Conservation (phyloP, 2,113 vertebrate species). For the Arothron firmamentum region DNA sequence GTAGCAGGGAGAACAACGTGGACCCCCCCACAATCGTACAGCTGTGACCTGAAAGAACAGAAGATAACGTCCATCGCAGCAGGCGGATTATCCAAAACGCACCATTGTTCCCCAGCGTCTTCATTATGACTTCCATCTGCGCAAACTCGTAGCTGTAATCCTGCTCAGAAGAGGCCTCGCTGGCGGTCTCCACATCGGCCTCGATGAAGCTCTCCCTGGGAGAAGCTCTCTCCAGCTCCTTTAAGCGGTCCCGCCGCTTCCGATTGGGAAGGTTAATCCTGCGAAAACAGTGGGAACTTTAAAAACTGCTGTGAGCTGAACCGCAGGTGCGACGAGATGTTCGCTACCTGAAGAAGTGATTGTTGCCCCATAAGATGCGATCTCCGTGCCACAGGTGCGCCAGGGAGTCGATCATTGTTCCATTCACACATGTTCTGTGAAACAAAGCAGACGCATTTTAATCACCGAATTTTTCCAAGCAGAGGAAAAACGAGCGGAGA, state of each 20-base stretch:
- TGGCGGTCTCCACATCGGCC: constrained; percentile 89
- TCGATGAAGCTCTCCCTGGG: constrained; percentile 76
- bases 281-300: background rate
- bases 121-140: constrained; percentile 99
- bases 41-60: constrained; percentile 4
- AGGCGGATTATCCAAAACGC: constrained; percentile 24
- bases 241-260: constrained; percentile 90
- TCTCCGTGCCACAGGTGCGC: constrained; percentile 96
- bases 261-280: constrained; percentile 95
- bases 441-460: constrained; percentile 6
- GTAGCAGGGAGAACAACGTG: background rate
- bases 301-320: background rate
- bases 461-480: background rate
- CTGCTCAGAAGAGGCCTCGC: constrained; percentile 97
- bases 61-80: constrained; percentile 8
- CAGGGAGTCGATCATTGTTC: constrained; percentile 78
- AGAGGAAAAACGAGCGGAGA: too few species aligned
- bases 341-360: constrained; percentile 95
- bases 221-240: constrained; percentile 86
- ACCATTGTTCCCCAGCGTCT: constrained; percentile 94
- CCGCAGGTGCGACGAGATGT: background rate
- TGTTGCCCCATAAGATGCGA: constrained; percentile 97
- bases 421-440: constrained; percentile 93
- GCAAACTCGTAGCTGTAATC: constrained; percentile 99
- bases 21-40: background rate